These are phyloP conservation scores for Druon quercuslanigerum DNA, from an alignment of 1,140 invertebrate species.

Conservation along the genomic window DNA sequence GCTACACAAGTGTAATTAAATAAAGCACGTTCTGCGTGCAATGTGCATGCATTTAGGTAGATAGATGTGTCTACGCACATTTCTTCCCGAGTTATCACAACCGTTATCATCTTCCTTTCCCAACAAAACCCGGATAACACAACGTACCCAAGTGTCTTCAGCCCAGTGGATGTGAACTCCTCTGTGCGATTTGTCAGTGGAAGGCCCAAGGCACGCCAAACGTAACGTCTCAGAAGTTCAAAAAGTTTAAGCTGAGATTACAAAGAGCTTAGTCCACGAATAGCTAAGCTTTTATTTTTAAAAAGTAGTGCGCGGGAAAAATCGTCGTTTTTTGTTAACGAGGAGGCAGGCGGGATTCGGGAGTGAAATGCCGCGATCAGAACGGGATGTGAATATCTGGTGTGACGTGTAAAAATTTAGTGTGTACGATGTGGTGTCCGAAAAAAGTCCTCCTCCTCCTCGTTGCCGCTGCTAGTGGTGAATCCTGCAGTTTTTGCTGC, in stretches of 20 bases:
- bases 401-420: slow-evolving; percentile 66
- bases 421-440: slow-evolving; percentile 68
- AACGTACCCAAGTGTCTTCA: slow-evolving; percentile 6
- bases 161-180: slow-evolving; percentile 10
- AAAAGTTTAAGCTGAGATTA: neutral
- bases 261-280: neutral
- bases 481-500: slow-evolving; percentile 44
- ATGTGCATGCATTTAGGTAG: neutral
- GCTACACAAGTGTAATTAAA: slow-evolving; percentile 14
- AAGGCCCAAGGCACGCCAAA: slow-evolving; percentile 11
- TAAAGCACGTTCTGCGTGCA: neutral
- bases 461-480: slow-evolving; percentile 60
- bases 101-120: neutral
- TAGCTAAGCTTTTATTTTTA: neutral
- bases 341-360: slow-evolving; percentile 4
- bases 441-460: slow-evolving; percentile 56
- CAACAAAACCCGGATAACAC: neutral
- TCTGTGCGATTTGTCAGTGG: neutral
- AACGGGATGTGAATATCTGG: slow-evolving; percentile 50
- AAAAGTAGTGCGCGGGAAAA: neutral
- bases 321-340: slow-evolving; percentile 12
- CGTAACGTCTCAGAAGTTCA: slow-evolving; percentile 4
- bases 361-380: slow-evolving; percentile 38
- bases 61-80: slow-evolving; percentile 19
- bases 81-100: neutral